Evolutionary conservation across 2,113 vertebrate species (phyloP), one percentile per base, ranked within the genome.

Genomic region (Urocolius indicus): DNA sequence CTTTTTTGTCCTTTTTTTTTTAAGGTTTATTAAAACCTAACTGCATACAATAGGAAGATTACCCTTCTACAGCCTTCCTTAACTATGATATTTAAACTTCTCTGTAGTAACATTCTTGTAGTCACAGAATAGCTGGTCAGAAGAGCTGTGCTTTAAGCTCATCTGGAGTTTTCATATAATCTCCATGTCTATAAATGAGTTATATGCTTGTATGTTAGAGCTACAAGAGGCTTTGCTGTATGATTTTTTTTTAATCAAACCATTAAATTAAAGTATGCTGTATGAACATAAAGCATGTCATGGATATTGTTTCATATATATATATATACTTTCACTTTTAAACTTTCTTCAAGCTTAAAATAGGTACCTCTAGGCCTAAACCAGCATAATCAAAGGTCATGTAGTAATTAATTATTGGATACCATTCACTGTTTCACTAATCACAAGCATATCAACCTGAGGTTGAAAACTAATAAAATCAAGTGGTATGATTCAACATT

Each of bases 341-440:
- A 93, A 81, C 51, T 84, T 90, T 76, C 48, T 77, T 88, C 68
- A 82, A 36, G 13, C 49, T 75, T 92, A 67, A 79, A 86, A 46
- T 81, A 46, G 75, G 69, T 57, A 83, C 71, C 84, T 96, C 87
- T 55, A 83, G 55, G 93, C 68, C 69, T 95, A 83, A 96, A 91
- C 58, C 23, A 89, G 27, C 11, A 5, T 32, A 43, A 54, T 80
- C 21, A 32, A 97, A 97, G 96, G 96, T 97, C 95, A 91, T 6
- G 3, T 62, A 45, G 58, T 92, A 95, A 97, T 98, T 96, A 98
- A 93, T 73, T 97, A 86, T 90, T 87, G 84, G 92, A 93, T 63
- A 95, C 93, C 97, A 96, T 82, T 96, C 93, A 94, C 46, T 45
- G 97, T 82, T 94, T 94, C 96, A 95, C 98, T 98, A 97, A 96